Evolutionary conservation across 2,888 invertebrate species (phyloP).

Genomic region (Dicranocentrus wangi): DNA sequence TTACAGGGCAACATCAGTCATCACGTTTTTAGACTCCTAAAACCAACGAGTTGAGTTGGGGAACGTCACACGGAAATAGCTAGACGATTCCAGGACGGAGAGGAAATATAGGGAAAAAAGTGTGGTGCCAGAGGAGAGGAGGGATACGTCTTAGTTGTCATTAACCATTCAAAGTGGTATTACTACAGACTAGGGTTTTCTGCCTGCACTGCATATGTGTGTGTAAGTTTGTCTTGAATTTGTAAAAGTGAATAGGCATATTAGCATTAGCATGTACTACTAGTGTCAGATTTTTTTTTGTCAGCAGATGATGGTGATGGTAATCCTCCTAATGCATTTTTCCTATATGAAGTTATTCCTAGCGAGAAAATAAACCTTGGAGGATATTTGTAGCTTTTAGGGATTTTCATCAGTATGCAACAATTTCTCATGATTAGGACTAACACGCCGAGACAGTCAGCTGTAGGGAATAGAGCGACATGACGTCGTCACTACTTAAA

Average conservation of each 20-base stretch:
- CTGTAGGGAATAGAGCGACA: conserved; percentile 16
- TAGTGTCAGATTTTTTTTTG: conserved; percentile 3
- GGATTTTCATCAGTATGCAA: not conserved
- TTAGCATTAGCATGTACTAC: too few relatives aligned
- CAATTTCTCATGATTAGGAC: conserved; percentile 17
- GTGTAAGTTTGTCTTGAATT: too few relatives aligned
- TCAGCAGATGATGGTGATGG: not conserved
- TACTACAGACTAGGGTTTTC: too few relatives aligned
- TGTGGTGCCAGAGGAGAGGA: too few relatives aligned
- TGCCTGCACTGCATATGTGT: too few relatives aligned
- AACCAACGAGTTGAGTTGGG: not conserved
- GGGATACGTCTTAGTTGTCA: too few relatives aligned
- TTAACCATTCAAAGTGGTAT: too few relatives aligned
- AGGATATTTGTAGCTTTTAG: not conserved
- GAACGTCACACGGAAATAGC: conserved; percentile 15
- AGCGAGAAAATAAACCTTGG: not conserved
- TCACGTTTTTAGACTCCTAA: conserved; percentile 59
- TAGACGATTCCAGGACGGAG: too few relatives aligned
- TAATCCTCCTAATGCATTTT: too few relatives aligned
- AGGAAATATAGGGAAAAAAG: too few relatives aligned
- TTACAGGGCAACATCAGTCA: conserved; percentile 61
- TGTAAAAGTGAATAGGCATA: too few relatives aligned
- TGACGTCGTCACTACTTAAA: conserved; percentile 9
- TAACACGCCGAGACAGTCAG: conserved; percentile 8
- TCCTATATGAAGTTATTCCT: not conserved